phyloP scores from a whole-genome alignment of 2,888 invertebrate species.

The Andrena bucephala region DNA sequence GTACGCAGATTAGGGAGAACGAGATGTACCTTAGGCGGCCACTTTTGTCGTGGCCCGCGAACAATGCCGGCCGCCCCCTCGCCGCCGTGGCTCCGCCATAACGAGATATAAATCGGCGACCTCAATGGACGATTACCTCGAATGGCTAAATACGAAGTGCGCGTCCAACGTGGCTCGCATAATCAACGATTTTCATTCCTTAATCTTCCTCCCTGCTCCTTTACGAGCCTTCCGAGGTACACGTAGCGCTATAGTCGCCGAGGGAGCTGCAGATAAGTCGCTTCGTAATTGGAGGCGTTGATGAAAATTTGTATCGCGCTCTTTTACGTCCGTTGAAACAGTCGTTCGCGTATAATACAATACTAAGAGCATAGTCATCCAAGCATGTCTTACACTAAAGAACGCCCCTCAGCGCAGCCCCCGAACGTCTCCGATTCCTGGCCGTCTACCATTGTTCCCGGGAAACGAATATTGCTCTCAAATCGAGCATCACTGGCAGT shows the following conservation, averaged over 20 bases:
- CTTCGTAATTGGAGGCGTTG: constrained; percentile 57
- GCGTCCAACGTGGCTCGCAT: constrained; percentile 30
- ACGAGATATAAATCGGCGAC: constrained; percentile 69
- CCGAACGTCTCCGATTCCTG: too few species aligned
- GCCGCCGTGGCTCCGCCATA: constrained; percentile 29
- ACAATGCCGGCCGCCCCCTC: constrained; percentile 47
- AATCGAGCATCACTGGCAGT: neutral
- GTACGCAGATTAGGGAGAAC: constrained; percentile 69
- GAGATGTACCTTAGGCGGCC: constrained; percentile 55
- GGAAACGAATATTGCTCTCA: neutral
- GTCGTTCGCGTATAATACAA: constrained; percentile 14
- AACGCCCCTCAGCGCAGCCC: too few species aligned
- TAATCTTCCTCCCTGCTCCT: constrained; percentile 40
- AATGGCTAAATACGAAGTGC: constrained; percentile 57
- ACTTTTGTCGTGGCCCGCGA: constrained; percentile 56
- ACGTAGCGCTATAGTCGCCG: neutral
- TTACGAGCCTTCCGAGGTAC: constrained; percentile 35
- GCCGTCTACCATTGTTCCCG: too few species aligned
- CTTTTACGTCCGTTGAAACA: neutral
- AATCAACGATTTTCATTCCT: constrained; percentile 45
- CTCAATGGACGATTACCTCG: constrained; percentile 64
- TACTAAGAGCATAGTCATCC: too few species aligned
- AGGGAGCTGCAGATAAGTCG: constrained; percentile 54
- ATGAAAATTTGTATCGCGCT: constrained; percentile 31
- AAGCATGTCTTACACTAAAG: too few species aligned